Evolutionary conservation across 2,888 invertebrate species (phyloP), one percentile per base, ranked within the genome.

Genomic region (Drosophila vallismaia): DNA sequence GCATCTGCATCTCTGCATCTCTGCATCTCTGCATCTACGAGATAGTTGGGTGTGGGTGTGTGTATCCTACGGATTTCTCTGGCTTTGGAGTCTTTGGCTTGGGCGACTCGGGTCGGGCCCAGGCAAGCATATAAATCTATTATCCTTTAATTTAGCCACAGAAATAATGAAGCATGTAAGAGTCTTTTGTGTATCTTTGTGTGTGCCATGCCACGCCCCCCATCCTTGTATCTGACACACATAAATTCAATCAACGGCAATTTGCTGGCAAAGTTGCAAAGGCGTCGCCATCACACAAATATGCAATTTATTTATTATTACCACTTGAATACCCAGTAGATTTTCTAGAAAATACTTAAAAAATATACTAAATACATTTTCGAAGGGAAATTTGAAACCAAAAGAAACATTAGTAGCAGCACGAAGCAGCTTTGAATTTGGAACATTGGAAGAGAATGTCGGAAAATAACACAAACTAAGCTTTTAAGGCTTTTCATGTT

Each of bases 91-190:
- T 14, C 12, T 40, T 3, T 19, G 19, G 19, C 19, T 19, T 19
- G 38, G 38, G 10, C 40, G 26, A 38, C 51, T 36, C 5, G 19
- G 19, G 19, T 2, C 19, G 31, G 42, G 70, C 56, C 53, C 74
- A 58, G 62, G 76, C 79, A 67, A 62, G 77, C 83, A 77, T 62
- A 75, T 76, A 86, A 86, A 83, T 79, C 86, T 82, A 86, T 82
- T 82, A 86, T 86, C 82, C 76, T 82, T 86, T 82, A 83, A 82
- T 86, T 82, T 79, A 83, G 86, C 77, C 64, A 33, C 70, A 74
- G 71, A 83, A 58, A 79, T 82, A 86, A 86, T 82, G 84, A 82
- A 86, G 83, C 78, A 76, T 77, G 74, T 70, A 59, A 64, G 67
- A 79, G 79, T 71, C 77, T 68, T 59, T 76, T 71, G 57, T 64